A percentile compares a stretch with the other conserved stretches of the same genome.
Evolutionary conservation across 2,888 invertebrate genomes (phyloP).

Genomic region (Cantharis rufa): DNA sequence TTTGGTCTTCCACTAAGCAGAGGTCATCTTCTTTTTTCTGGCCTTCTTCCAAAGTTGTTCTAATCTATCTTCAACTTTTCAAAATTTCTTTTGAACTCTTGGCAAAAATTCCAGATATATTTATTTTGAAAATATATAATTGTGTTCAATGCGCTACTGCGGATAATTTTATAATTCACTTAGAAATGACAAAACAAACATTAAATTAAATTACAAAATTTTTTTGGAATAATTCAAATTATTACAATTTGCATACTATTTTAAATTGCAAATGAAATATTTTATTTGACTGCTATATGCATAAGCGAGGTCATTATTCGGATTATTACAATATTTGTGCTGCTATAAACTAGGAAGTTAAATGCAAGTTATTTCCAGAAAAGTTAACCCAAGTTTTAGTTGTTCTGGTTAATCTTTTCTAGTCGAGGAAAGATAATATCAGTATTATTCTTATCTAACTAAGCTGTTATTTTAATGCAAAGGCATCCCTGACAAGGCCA

Average conservation of each 20-base stretch:
- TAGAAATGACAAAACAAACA: not conserved
- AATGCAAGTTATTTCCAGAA: not conserved
- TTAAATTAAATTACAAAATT: not conserved
- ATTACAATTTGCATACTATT: not conserved
- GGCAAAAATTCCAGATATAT: not conserved
- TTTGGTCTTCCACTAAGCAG: not conserved
- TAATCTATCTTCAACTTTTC: not conserved
- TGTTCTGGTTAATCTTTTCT: not conserved
- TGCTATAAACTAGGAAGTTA: not conserved
- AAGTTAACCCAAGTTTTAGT: not conserved
- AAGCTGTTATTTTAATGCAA: not conserved
- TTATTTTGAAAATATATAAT: not conserved
- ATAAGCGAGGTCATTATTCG: not conserved
- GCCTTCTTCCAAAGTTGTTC: not conserved
- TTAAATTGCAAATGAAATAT: not conserved
- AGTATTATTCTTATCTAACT: not conserved
- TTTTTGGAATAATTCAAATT: not conserved
- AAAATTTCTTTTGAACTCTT: not conserved
- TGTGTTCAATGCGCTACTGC: not conserved
- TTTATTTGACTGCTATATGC: not conserved
- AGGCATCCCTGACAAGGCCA: constrained; percentile 6
- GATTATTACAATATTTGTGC: not conserved
- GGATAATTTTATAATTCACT: not conserved
- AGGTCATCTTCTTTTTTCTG: not conserved
- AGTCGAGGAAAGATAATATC: not conserved